Conservation (phyloP, 2,797 vertebrate species). For the Cirrhinus mrigala region DNA sequence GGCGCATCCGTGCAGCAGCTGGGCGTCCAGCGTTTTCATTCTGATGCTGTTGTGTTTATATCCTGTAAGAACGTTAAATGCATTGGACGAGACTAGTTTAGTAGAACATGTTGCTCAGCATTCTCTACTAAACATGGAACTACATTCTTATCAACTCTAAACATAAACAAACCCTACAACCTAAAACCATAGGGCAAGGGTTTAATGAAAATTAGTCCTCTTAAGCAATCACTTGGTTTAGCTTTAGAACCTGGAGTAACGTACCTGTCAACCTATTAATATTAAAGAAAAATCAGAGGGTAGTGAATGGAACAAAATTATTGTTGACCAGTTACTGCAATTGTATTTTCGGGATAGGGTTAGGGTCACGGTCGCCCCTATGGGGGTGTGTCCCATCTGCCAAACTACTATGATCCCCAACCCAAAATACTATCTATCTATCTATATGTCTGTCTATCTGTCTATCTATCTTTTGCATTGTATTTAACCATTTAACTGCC, state of each 20-base stretch:
- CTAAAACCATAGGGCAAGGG: background rate
- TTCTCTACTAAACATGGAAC: background rate
- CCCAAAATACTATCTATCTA: background rate
- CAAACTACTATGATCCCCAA: background rate
- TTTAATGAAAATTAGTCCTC: background rate
- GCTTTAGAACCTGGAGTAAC: background rate
- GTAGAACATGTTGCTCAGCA: constrained; percentile 14
- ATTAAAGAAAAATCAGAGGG: background rate
- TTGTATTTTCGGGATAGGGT: background rate
- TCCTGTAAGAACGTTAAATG: background rate
- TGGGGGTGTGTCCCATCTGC: background rate
- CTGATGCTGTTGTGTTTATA: constrained; percentile 22
- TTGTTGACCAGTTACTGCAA: background rate
- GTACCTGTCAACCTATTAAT: background rate
- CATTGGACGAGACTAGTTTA: background rate
- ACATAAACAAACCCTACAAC: background rate
- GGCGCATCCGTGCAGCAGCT: constrained; percentile 11
- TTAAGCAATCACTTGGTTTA: no score
- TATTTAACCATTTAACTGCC: background rate
- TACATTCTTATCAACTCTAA: background rate
- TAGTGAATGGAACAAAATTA: background rate
- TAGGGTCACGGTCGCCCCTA: background rate
- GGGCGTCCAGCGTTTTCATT: background rate
- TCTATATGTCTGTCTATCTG: no score
- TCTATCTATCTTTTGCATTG: background rate